These are phyloP conservation scores for Tylochromis polylepis DNA, from an alignment of 2,113 vertebrate genomes.

Conservation along the genomic window DNA sequence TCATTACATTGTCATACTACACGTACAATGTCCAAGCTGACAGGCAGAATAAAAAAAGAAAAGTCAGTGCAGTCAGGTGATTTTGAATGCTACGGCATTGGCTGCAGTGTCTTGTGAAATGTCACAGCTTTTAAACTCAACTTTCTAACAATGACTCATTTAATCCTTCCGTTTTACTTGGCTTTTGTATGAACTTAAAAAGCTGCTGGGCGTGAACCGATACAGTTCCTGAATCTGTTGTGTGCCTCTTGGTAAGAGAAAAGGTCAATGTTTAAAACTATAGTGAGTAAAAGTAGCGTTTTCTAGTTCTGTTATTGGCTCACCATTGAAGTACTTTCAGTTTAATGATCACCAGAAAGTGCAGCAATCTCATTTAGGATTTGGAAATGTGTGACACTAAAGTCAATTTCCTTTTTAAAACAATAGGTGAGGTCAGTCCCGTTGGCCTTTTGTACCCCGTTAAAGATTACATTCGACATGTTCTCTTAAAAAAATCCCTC, in stretches of 20 bases:
- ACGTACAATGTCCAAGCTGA: not conserved
- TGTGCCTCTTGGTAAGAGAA: not conserved
- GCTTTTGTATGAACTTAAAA: not conserved
- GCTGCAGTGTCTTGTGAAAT: not conserved
- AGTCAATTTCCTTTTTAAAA: not conserved
- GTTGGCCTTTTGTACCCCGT: not conserved
- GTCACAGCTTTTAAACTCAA: accelerated
- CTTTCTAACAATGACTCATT: not conserved
- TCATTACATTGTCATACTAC: too few species aligned
- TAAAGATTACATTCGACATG: not conserved
- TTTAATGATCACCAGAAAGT: too few species aligned
- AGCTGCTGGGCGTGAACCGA: not conserved
- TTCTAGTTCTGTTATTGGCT: not conserved
- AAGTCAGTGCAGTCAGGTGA: not conserved
- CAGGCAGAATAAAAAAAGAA: not conserved
- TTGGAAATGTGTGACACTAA: not conserved
- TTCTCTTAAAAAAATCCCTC: not conserved
- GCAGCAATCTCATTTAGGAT: not conserved
- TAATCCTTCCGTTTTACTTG: not conserved
- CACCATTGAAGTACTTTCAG: not conserved
- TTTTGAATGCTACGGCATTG: not conserved
- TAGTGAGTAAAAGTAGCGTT: not conserved
- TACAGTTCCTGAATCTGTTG: not conserved
- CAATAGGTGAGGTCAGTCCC: not conserved
- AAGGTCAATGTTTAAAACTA: not conserved